Evolutionary conservation across 2,113 vertebrate species (phyloP).

Genomic region (Regulus satrapa): DNA sequence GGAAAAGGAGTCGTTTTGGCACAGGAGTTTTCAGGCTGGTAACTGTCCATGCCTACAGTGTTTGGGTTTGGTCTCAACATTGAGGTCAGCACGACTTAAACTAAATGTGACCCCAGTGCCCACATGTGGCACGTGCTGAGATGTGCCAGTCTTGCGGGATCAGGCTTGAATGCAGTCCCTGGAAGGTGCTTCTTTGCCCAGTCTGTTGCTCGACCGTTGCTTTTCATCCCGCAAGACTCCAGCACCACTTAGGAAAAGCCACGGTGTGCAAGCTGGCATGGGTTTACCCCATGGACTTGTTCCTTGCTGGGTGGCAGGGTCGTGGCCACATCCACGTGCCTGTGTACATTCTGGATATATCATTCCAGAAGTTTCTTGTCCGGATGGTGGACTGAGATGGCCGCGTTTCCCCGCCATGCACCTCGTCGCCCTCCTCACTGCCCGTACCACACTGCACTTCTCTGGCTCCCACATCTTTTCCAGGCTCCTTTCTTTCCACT

Average conservation of each 20-base stretch:
- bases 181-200: neutral
- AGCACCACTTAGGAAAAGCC: neutral
- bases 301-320: neutral
- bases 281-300: neutral
- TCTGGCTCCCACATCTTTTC: neutral
- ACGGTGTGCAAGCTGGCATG: fast-evolving
- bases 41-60: neutral
- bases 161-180: neutral
- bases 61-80: neutral
- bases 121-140: neutral
- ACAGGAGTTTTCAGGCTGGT: neutral
- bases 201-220: fast-evolving
- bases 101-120: neutral
- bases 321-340: fast-evolving
- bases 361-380: neutral
- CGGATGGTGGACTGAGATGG: neutral
- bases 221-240: neutral
- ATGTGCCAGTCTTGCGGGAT: neutral
- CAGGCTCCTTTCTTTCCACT: neutral
- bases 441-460: neutral
- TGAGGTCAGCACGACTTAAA: neutral
- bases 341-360: neutral
- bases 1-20: neutral
- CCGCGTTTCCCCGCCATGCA: fast-evolving
- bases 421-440: fast-evolving